phyloP scores from a whole-genome alignment of 2,888 invertebrate species.

The Campopleginae sp. region DNA sequence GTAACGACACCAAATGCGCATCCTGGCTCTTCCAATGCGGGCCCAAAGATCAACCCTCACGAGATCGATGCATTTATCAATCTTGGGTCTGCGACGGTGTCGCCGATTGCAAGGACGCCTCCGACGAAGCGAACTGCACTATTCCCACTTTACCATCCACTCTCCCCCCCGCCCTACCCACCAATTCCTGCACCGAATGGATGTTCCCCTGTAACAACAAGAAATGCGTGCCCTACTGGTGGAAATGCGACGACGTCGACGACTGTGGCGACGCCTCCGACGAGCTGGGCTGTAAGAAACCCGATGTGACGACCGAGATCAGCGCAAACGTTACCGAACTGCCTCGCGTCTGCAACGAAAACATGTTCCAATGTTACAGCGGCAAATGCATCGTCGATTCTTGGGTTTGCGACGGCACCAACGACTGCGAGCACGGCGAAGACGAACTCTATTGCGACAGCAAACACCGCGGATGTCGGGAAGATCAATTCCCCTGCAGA shows the following conservation, averaged over 20 bases:
- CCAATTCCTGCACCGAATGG: constrained; percentile 88
- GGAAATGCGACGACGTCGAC: constrained; percentile 91
- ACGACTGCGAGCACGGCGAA: constrained; percentile 87
- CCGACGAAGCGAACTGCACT: constrained; percentile 90
- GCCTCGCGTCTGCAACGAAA: constrained; percentile 84
- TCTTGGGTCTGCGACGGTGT: constrained; percentile 93
- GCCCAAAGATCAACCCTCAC: constrained; percentile 81
- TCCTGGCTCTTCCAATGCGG: constrained; percentile 87
- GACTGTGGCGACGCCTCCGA: constrained; percentile 92
- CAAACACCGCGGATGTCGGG: constrained; percentile 77
- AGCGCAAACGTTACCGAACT: constrained; percentile 68
- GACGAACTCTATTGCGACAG: constrained; percentile 87
- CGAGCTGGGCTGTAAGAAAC: constrained; percentile 87
- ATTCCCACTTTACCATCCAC: constrained; percentile 84
- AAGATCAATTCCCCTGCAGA: constrained; percentile 86
- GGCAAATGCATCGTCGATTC: constrained; percentile 87
- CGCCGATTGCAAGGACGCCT: constrained; percentile 90
- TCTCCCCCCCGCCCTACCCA: constrained; percentile 69
- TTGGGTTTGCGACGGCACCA: constrained; percentile 87
- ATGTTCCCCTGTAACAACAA: constrained; percentile 91
- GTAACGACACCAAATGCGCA: constrained; percentile 79
- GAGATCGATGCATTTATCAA: constrained; percentile 88
- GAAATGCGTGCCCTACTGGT: constrained; percentile 91
- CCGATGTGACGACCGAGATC: constrained; percentile 69
- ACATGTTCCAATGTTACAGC: constrained; percentile 86